phyloP scores from a whole-genome alignment of 2,888 invertebrate species.

The Cheilosia vernalis region DNA sequence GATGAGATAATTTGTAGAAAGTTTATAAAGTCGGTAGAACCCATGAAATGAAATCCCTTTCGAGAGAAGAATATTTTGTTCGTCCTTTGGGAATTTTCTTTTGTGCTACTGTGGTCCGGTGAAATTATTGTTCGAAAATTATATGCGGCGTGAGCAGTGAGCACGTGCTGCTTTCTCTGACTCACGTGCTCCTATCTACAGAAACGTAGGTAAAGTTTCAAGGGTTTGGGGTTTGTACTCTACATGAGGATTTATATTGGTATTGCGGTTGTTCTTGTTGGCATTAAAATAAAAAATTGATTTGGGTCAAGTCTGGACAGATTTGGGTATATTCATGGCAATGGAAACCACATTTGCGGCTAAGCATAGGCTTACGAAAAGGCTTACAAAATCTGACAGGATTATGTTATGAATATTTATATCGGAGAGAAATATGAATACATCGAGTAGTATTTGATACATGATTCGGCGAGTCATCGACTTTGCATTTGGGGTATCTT shows the following conservation, averaged over 20 bases:
- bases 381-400: slow-evolving; percentile 10
- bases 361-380: not conserved
- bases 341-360: slow-evolving; percentile 35
- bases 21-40: too few species aligned
- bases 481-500: not conserved
- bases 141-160: too few species aligned
- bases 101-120: too few species aligned
- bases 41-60: too few species aligned
- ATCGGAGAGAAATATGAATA: slow-evolving; percentile 20
- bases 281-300: slow-evolving; percentile 15
- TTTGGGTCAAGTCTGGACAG: slow-evolving; percentile 51
- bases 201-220: too few species aligned
- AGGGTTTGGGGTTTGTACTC: not conserved
- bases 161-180: too few species aligned
- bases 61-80: too few species aligned
- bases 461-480: not conserved
- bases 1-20: too few species aligned
- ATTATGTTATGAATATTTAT: slow-evolving; percentile 17
- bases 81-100: too few species aligned
- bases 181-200: too few species aligned
- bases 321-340: slow-evolving; percentile 17
- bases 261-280: slow-evolving; percentile 1
- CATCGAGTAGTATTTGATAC: not conserved
- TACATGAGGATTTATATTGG: not conserved
- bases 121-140: too few species aligned